Base-by-base conservation (phyloP, 2,888 invertebrate species). In the Entomobrya multifasciata region DNA sequence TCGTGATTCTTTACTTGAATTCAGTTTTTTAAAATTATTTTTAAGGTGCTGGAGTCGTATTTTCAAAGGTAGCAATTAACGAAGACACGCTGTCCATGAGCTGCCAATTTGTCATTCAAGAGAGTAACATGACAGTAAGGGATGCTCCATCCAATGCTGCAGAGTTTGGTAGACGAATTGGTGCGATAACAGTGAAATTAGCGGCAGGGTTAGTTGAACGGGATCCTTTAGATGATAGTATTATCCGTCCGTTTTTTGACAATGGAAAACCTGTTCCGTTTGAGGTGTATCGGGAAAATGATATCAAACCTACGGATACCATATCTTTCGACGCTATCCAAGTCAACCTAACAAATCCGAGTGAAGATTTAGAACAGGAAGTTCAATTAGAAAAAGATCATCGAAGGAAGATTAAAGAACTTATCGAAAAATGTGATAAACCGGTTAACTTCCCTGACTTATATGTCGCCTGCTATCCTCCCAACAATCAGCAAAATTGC, bases 21-120 rank as follows among this genome's bases (percentile, higher is more conserved):
- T n/a, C n/a, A n/a, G n/a, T n/a, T n/a, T n/a, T n/a, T n/a, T n/a
- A n/a, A n/a, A n/a, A n/a, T n/a, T n/a, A n/a, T n/a, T n/a, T n/a
- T n/a, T n/a, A n/a, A 81, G 82, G 82, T 10, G 57, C 72, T 11
- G 82, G 82, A 30, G 82, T 82, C 0, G 52, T 82, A 0, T 82
- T 74, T 49, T 82, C 82, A 0, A 74, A 74, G 49, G 41, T 82
- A 1, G 3, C 30, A 0, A 60, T 62, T n/a, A 74, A 74, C 36
- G 62, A 47, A 11, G 74, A 82, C 20, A 15, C 17, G 0, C 1
- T n/a, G 0, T 74, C 82, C 0, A 62, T 82, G 74, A 74, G 82
- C 0, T 82, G 82, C n/a, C 82, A 82, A 30, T 82, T 82, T 62
- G 74, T 74, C 6, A 60, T 82, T 15, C 82, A 82, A 62, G 82